Evolutionary conservation across 2,113 vertebrate genomes (phyloP), one percentile per base, ranked within the genome.

Genomic region (Pseudopipra pipra): DNA sequence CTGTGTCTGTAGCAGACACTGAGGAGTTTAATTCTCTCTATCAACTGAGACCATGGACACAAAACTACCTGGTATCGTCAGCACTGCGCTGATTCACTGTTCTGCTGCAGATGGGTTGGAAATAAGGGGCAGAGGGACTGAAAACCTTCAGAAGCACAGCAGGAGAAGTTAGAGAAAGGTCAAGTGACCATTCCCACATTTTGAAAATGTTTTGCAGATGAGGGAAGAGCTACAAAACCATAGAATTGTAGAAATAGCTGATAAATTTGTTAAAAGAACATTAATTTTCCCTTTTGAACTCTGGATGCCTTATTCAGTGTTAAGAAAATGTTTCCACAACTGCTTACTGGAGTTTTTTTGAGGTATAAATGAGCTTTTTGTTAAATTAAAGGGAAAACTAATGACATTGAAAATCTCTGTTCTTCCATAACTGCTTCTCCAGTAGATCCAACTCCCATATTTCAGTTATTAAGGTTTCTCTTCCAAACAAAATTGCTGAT

Each of bases 151-250:
- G 41, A 56, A 83, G 27, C 54, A 19, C 44, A 35, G 1, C 18
- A 44, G 31, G 21, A 74, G n/a, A 78, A 24, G 25, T 51, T 21
- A 21, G 13, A 20, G 46, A 28, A 49, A 63, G 12, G 33, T 25
- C 30, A 22, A 61, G 35, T 0, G 1, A 24, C 31, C 8, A 0
- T 30, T 37, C 6, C 24, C 3, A 3, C 2, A 0, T 39, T 82
- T 55, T 47, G 49, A 47, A 89, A 81, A 39, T 46, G n/a, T 8
- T 83, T 35, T 51, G 85, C 39, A 72, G 44, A n/a, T 4, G 31
- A 74, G 19, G 30, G 61, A 43, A 87, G n/a, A 84, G 39, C 59
- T 23, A 3, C 11, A 37, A 15, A 66, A 44, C 35, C 25, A 30
- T 41, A 9, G n/a, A n/a, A 17, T 3, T 55, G 16, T 47, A 12